phyloP scores from a whole-genome alignment of 2,797 vertebrate species.

The Microchirus variegatus region DNA sequence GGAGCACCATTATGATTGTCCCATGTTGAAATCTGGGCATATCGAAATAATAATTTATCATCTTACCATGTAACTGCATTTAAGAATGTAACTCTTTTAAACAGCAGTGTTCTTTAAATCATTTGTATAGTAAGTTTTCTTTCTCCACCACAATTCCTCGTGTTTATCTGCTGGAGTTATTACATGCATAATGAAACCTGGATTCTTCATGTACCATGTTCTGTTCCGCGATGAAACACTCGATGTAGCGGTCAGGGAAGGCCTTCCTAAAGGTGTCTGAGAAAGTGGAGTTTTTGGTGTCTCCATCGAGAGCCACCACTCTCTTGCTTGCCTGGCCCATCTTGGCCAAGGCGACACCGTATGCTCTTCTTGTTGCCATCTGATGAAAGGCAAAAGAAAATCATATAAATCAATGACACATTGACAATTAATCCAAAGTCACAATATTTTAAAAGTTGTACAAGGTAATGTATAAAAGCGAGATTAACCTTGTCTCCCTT shows the following conservation, averaged over 20 bases:
- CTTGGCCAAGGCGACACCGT: conserved; percentile 85
- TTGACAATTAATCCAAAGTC: neutral
- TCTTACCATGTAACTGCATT: too few species aligned
- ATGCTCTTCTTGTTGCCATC: conserved; percentile 88
- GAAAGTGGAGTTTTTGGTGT: conserved; percentile 91
- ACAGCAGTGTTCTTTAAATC: too few species aligned
- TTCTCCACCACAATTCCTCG: too few species aligned
- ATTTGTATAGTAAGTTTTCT: too few species aligned
- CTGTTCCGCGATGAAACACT: conserved; percentile 91
- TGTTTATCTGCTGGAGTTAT: too few species aligned
- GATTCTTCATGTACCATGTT: conserved; percentile 65
- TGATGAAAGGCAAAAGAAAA: conserved; percentile 24
- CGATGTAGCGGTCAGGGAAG: conserved; percentile 87
- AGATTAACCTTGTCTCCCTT: conserved; percentile 84
- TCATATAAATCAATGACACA: neutral
- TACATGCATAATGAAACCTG: too few species aligned
- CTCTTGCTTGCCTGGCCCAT: conserved; percentile 80
- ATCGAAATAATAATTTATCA: too few species aligned
- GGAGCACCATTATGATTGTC: too few species aligned
- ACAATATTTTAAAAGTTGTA: neutral
- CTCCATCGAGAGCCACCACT: conserved; percentile 87
- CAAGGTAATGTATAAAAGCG: neutral
- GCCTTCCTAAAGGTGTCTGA: conserved; percentile 87
- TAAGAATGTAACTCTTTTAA: too few species aligned
- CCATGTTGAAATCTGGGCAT: too few species aligned